Base-by-base conservation (phyloP, 1,140 invertebrate genomes). In the Berghia stephanieae region DNA sequence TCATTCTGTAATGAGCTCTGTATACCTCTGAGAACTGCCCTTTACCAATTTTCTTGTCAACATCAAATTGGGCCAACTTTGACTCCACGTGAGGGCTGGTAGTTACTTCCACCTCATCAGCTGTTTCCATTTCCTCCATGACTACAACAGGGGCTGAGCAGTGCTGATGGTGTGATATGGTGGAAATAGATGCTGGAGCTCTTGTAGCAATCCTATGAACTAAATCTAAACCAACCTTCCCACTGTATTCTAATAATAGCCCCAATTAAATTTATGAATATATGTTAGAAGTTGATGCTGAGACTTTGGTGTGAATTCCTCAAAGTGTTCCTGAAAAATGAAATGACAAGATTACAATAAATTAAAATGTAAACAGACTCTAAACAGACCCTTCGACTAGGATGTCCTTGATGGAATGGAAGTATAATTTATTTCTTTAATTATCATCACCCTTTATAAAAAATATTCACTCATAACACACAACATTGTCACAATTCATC, bases 21-120 rank as follows among this genome's bases (percentile, higher is more conserved):
- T 91, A 93, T n/a, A 93, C 93, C 36, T 92, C 90, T 81, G 92
- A 91, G 84, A 94, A 93, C 83, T 93, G 92, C 43, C 93, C 93
- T 82, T 92, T 92, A 0, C 93, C 93, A 80, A 94, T 92, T 80
- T 91, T 91, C 81, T 92, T 91, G 70, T 92, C 91, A 44, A 93
- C 90, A 76, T 91, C 90, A 86, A 93, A 92, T 79, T 92, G 89
- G n/a, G 84, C 84, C 31, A 93, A 78, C 40, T 78, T 80, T 78
- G 27, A 75, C 46, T 13, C 78, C 71, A 52, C 78, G 40, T 67
- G 67, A 70, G 2, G 52, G 78, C 27, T n/a, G n/a, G n/a, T n/a
- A n/a, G 77, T 81, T 49, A 49, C 69, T n/a, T 78, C 77, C 10
- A 77, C 78, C 71, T 43, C 69, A 21, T 49, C 75, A 5, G 24